phyloP scores from a whole-genome alignment of 2,888 invertebrate species.

The Melanchra persicariae region DNA sequence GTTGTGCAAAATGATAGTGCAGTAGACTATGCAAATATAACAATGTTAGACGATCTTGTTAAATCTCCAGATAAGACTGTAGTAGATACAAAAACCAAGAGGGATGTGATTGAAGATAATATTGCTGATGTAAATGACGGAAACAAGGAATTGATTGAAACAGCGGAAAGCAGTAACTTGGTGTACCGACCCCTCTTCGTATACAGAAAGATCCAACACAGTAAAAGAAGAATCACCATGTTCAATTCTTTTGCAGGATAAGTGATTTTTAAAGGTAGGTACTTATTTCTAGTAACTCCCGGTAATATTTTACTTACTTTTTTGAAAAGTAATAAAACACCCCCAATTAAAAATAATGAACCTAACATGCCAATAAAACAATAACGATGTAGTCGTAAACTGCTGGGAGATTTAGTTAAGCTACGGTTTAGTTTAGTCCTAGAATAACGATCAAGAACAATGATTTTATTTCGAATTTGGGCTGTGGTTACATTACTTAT shows the following conservation, averaged over 20 bases:
- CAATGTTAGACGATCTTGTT: slow-evolving; percentile 25
- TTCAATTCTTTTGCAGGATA: slow-evolving; percentile 86
- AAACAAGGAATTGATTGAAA: slow-evolving; percentile 70
- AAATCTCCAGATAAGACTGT: slow-evolving; percentile 27
- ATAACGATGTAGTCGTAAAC: slow-evolving; percentile 31
- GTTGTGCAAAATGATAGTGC: slow-evolving; percentile 19
- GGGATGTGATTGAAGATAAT: slow-evolving; percentile 18
- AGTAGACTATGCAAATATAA: slow-evolving; percentile 2
- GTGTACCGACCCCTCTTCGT: slow-evolving; percentile 84
- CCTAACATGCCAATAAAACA: slow-evolving; percentile 47
- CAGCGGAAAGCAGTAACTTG: slow-evolving; percentile 78
- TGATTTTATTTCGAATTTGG: slow-evolving; percentile 51
- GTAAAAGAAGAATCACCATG: slow-evolving; percentile 84
- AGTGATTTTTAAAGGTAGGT: slow-evolving; percentile 14
- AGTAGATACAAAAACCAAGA: slow-evolving; percentile 24
- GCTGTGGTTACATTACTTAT: slow-evolving; percentile 54
- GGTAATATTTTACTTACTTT: background rate
- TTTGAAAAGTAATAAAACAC: slow-evolving; percentile 39
- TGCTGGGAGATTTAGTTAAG: slow-evolving; percentile 4
- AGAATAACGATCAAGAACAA: slow-evolving; percentile 34
- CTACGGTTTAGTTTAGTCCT: slow-evolving; percentile 35
- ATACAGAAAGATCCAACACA: slow-evolving; percentile 84
- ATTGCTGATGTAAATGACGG: slow-evolving; percentile 6
- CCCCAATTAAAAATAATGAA: slow-evolving; percentile 29
- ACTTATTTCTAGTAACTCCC: too few relatives aligned